Evolutionary conservation across 1,140 invertebrate genomes (phyloP).

Genomic region (Monochamus saltuarius): DNA sequence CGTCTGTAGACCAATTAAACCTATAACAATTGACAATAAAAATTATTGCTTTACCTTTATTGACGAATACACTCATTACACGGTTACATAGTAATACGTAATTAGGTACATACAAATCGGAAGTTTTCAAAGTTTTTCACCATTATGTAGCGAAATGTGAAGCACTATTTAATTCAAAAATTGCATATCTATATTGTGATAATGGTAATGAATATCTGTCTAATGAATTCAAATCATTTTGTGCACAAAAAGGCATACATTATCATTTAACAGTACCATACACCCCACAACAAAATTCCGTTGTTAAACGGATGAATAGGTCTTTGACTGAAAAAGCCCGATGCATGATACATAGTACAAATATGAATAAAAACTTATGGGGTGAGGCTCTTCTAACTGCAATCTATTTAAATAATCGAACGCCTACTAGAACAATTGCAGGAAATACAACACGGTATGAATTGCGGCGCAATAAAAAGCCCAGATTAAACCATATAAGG

Average conservation of each 20-base stretch:
- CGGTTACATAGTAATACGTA: slow-evolving; percentile 44
- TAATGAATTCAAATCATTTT: slow-evolving; percentile 50
- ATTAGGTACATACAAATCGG: slow-evolving; percentile 46
- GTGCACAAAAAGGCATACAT: slow-evolving; percentile 51
- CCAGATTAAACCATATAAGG: slow-evolving; percentile 52
- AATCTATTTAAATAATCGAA: slow-evolving; percentile 53
- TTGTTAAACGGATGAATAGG: slow-evolving; percentile 54
- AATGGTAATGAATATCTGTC: slow-evolving; percentile 53
- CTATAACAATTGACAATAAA: slow-evolving; percentile 42
- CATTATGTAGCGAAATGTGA: slow-evolving; percentile 45
- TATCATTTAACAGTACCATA: slow-evolving; percentile 54
- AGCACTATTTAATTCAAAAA: slow-evolving; percentile 47
- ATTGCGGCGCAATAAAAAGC: slow-evolving; percentile 53
- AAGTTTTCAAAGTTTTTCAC: slow-evolving; percentile 50
- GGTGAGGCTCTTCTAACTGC: slow-evolving; percentile 49
- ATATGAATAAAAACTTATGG: slow-evolving; percentile 46
- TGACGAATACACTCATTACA: slow-evolving; percentile 49
- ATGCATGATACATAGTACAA: slow-evolving; percentile 46
- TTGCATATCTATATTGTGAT: slow-evolving; percentile 51
- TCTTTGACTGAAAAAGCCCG: slow-evolving; percentile 53
- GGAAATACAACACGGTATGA: slow-evolving; percentile 52
- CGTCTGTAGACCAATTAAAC: slow-evolving; percentile 53
- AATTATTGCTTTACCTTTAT: slow-evolving; percentile 50
- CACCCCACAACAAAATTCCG: slow-evolving; percentile 56
- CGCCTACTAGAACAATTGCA: slow-evolving; percentile 48